Evolutionary conservation across 2,888 invertebrate genomes (phyloP), one percentile per base, ranked within the genome.

Genomic region (Papilio gigon): DNA sequence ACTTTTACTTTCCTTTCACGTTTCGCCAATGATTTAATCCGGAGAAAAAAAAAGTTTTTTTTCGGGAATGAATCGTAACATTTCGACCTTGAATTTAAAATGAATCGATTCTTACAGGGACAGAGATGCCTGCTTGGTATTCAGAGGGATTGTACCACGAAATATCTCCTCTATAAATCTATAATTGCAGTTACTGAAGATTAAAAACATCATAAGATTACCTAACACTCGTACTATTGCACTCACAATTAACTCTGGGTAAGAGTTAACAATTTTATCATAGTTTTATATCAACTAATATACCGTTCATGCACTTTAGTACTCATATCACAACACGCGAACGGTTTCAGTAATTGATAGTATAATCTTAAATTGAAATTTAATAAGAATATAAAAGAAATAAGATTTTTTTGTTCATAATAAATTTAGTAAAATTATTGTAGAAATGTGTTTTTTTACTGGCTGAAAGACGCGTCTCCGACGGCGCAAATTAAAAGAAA

Each of bases 1-100:
- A 53, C 63, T 63, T 63, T 63, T 25, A 33, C 50, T 63, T 63
- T 62, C 62, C 44, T 30, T 62, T 35, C 50, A 63, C 50, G 63
- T 63, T 50, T 22, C 50, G 35, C 35, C 33, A 33, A 50, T 50
- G 25, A 50, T 63, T 63, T 35, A 50, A 63, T 63, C 63, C 50
- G 30, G 50, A 37, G 50, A n/a, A 63, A 63, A 47, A 37, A 47
- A 14, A n/a, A n/a, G n/a, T n/a, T 35, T 22, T 44, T 42, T 37
- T 65, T 58, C 14, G 12, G 33, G 33, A 59, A 17, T 65, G 65
- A 58, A 59, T 44, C 44, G 44, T 47, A 47, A 58, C 42, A 14
- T 44, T 66, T 59, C 42, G 33, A 47, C 44, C 59, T 59, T 59
- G 47, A 25, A 66, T 66, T 9, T 27, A 59, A n/a, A 59, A 66